Base-by-base conservation (phyloP, 2,797 vertebrate species). In the Allobates femoralis region DNA sequence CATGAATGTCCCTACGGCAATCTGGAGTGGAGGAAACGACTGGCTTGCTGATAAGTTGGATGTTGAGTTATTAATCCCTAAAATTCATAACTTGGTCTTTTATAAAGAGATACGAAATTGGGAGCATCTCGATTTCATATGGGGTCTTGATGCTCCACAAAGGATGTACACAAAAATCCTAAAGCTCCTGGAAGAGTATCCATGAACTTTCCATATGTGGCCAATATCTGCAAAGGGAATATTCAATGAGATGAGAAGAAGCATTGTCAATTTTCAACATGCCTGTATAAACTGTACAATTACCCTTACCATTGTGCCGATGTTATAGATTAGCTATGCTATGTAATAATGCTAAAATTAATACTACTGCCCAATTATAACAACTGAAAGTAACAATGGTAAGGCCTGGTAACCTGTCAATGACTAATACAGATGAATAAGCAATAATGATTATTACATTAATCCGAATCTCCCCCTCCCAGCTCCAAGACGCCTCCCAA, bases 121-220 rank as follows among this genome's bases (percentile, higher is more conserved):
- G 86, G 93, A 96, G 12, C 98, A 99, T 30, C 93, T 97, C 75
- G 97, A 99, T 67, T 99, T 99, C 69, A 96, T 98, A 75, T 98
- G 97, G 97, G 96, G 97, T 0, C 75, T 95, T 83, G 96, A 99
- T 0, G 97, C 94, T 0, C 95, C 96, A 0, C 83, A 96, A 5
- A 89, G 94, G 64, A 90, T 98, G 92, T 99, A 97, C 87, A 93
- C 90, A 3, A 92, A 95, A 85, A 96, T 98, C 75, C 94, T 99
- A 73, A 93, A 95, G 60, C 93, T 99, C 81, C 95, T 99, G 94
- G 91, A 92, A 64, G 84, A 93, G 12, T 87, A 41, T 34, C 3
- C 19, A 8, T 71, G 21, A 71, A n/a, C 21, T n/a, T 90, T 30
- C 5, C 1, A 67, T 80, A 80, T 41, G 5, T 62, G 23, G 37